phyloP scores from a whole-genome alignment of 2,888 invertebrate species.

The Dasysyrphus tricinctus region DNA sequence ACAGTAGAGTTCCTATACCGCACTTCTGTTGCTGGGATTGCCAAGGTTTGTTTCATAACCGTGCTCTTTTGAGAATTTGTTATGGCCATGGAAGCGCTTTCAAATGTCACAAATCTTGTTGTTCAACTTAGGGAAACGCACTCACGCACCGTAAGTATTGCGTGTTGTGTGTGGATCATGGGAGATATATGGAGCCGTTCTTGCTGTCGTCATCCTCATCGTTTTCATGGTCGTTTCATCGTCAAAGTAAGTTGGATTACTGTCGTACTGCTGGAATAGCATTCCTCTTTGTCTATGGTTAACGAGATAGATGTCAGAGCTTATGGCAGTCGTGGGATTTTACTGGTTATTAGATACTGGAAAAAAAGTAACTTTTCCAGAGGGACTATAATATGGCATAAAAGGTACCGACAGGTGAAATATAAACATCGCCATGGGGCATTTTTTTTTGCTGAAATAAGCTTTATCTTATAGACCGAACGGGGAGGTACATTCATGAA shows the following conservation, averaged over 20 bases:
- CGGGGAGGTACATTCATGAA: too few relatives aligned
- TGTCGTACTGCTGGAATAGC: constrained; percentile 53
- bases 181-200: constrained; percentile 13
- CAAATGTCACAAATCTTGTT: constrained; percentile 58
- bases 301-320: constrained; percentile 39
- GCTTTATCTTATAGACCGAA: too few relatives aligned
- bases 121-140: constrained; percentile 50
- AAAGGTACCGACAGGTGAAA: background rate
- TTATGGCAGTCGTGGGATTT: constrained; percentile 43
- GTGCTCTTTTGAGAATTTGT: background rate
- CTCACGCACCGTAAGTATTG: constrained; percentile 35
- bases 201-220: constrained; percentile 20
- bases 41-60: constrained; percentile 29
- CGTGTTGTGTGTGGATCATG: background rate
- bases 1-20: constrained; percentile 44
- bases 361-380: constrained; percentile 14
- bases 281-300: constrained; percentile 35
- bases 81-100: background rate
- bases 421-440: too few relatives aligned
- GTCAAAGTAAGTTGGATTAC: constrained; percentile 26
- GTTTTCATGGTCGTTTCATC: constrained; percentile 32
- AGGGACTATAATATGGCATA: constrained; percentile 21
- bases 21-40: background rate
- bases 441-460: too few relatives aligned
- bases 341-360: background rate